Evolutionary conservation across 2,113 vertebrate genomes (phyloP).

Genomic region (Thermophis baileyi): DNA sequence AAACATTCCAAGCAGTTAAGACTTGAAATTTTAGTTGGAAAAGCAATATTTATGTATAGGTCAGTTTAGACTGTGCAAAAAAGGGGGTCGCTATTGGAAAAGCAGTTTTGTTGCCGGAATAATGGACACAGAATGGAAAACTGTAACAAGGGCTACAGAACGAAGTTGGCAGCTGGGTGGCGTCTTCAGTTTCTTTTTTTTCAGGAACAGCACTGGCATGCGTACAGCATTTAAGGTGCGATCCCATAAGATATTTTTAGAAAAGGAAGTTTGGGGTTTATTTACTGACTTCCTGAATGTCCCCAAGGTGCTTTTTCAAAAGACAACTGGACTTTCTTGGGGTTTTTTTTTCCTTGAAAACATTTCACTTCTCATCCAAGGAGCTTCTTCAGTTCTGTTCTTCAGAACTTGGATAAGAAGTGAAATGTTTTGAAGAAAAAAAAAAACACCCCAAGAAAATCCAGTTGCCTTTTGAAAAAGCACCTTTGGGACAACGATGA

Average conservation of each 20-base stretch:
- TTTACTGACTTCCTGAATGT: too few species aligned
- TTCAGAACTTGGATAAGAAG: too few species aligned
- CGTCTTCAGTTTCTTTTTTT: not conserved
- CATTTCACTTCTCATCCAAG: too few species aligned
- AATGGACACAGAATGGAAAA: not conserved
- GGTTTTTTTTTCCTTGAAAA: too few species aligned
- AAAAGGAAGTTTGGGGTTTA: too few species aligned
- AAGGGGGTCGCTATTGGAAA: not conserved
- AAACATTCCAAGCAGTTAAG: not conserved
- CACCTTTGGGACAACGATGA: too few species aligned
- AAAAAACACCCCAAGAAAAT: too few species aligned
- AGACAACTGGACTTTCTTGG: too few species aligned
- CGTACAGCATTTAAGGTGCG: not conserved
- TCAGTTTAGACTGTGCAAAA: not conserved
- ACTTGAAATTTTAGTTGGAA: not conserved
- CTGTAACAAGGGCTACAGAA: not conserved
- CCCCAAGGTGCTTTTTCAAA: too few species aligned
- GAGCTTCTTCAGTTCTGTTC: too few species aligned
- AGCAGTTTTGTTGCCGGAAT: not conserved
- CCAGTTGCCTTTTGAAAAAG: too few species aligned
- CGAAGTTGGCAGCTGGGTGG: not conserved
- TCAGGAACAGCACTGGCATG: not conserved
- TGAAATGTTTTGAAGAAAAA: too few species aligned
- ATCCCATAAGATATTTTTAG: not conserved
- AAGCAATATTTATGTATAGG: fast-evolving